Percentiles rank a stretch among this genome's conserved stretches.
These are phyloP conservation scores for Caenorhabditis doughertyi DNA, from an alignment of 2,888 invertebrate species.

Conservation along the genomic window DNA sequence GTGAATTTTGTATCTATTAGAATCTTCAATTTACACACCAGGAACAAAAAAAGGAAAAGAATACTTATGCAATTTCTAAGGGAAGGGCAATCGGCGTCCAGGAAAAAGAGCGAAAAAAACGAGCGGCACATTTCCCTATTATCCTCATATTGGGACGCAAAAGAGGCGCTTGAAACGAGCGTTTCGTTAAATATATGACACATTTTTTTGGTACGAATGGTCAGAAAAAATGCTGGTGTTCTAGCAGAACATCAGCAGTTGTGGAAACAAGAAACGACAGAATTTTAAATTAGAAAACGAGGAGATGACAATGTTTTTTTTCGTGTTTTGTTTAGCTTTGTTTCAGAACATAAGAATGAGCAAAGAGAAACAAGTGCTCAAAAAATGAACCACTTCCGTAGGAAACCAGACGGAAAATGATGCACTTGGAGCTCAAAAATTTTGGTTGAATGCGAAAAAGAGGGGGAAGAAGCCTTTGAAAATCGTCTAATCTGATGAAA, in stretches of 20 bases:
- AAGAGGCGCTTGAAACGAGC: not conserved
- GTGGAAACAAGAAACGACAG: slow-evolving; percentile 2
- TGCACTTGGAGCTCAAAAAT: not conserved
- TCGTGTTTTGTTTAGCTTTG: slow-evolving; percentile 1
- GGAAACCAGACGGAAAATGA: not conserved
- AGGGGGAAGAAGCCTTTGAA: not conserved
- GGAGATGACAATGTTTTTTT: not conserved
- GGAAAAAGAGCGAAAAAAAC: not conserved
- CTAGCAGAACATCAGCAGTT: slow-evolving; percentile 17
- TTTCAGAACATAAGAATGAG: not conserved
- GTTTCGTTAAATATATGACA: slow-evolving; percentile 10
- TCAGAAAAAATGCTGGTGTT: slow-evolving; percentile 17
- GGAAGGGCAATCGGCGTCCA: slow-evolving; percentile 19
- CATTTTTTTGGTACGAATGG: slow-evolving; percentile 31
- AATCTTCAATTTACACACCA: not conserved
- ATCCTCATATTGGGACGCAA: slow-evolving; percentile 22
- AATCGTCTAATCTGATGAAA: not conserved
- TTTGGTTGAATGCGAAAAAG: not conserved
- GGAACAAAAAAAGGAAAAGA: slow-evolving; percentile 33
- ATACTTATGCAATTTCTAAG: slow-evolving; percentile 36
- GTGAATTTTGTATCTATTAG: not conserved
- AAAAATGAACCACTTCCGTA: not conserved
- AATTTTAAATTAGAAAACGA: slow-evolving; percentile 15
- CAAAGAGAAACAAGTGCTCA: not conserved
- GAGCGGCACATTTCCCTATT: slow-evolving; percentile 9